Conservation (phyloP, 2,797 vertebrate species). For the Lithobates pipiens region DNA sequence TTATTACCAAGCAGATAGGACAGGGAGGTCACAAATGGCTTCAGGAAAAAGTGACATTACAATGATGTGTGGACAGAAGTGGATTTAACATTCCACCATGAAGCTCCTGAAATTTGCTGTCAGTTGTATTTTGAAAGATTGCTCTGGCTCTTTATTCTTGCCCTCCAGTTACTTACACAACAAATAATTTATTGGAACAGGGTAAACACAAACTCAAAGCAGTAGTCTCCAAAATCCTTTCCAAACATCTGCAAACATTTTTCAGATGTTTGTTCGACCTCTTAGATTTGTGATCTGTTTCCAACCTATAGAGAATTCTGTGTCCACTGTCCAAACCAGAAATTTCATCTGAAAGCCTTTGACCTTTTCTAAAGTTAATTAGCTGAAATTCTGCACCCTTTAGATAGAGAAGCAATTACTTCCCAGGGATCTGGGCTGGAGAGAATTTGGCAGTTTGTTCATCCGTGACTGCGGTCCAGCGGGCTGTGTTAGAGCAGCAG, state of each 20-base stretch:
- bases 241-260: conserved; percentile 15
- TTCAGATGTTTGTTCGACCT: conserved; percentile 1
- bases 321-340: conserved; percentile 31
- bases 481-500: conserved; percentile 42
- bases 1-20: conserved; percentile 53
- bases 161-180: conserved; percentile 37
- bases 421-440: conserved; percentile 14
- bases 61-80: conserved; percentile 29
- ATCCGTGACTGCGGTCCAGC: conserved; percentile 47
- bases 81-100: conserved; percentile 23
- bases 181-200: conserved; percentile 40
- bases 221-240: conserved; percentile 7
- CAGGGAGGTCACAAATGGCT: conserved; percentile 50
- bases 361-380: conserved; percentile 58
- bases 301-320: conserved; percentile 5
- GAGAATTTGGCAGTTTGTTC: conserved; percentile 51
- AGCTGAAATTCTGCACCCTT: conserved; percentile 43
- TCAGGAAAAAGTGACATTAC: conserved; percentile 50
- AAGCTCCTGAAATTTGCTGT: conserved; percentile 19
- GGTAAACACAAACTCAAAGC: conserved; percentile 13
- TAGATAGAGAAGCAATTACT: conserved; percentile 41
- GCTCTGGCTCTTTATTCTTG: conserved; percentile 35
- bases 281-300: conserved; percentile 5
- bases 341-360: conserved; percentile 46
- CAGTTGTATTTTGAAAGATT: conserved; percentile 25